A percentile compares a stretch with the other conserved stretches of the same genome.
These are phyloP conservation scores for Thunnus albacares DNA, from an alignment of 2,797 vertebrate species.

Conservation along the genomic window DNA sequence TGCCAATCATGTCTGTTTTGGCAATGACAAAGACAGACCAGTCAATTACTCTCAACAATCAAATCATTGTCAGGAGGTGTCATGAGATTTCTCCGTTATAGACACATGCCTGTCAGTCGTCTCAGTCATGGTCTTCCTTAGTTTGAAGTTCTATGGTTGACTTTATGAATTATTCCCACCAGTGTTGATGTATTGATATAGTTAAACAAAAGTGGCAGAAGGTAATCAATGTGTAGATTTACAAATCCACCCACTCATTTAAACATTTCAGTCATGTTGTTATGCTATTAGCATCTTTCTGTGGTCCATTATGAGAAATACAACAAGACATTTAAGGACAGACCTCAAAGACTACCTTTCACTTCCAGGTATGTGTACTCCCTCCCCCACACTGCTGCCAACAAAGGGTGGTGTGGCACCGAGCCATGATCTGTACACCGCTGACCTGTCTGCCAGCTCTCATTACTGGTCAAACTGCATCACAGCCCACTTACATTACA, in stretches of 20 bases:
- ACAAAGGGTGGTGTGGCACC: slow-evolving; percentile 14
- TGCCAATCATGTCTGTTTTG: slow-evolving; percentile 17
- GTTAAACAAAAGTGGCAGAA: not conserved
- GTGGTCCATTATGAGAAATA: not conserved
- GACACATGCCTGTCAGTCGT: not conserved
- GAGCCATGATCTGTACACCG: slow-evolving; percentile 22
- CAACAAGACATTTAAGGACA: not conserved
- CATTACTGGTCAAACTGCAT: slow-evolving; percentile 62
- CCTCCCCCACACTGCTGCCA: not conserved
- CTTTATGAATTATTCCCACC: not conserved
- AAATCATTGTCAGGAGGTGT: slow-evolving; percentile 1
- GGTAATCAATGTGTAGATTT: not conserved
- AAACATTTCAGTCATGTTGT: not conserved
- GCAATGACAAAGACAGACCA: not conserved
- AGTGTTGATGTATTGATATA: not conserved
- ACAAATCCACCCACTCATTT: not conserved
- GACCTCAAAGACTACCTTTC: not conserved
- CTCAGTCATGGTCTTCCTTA: not conserved
- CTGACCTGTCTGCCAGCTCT: slow-evolving; percentile 59
- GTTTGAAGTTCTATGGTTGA: not conserved
- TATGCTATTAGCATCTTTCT: not conserved
- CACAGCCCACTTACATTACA: slow-evolving; percentile 60
- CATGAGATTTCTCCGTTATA: slow-evolving; percentile 19
- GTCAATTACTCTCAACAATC: slow-evolving; percentile 14
- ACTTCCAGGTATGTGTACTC: not conserved